phyloP scores from a whole-genome alignment of 1,140 invertebrate genomes.

The Drosophila malerkotliana region DNA sequence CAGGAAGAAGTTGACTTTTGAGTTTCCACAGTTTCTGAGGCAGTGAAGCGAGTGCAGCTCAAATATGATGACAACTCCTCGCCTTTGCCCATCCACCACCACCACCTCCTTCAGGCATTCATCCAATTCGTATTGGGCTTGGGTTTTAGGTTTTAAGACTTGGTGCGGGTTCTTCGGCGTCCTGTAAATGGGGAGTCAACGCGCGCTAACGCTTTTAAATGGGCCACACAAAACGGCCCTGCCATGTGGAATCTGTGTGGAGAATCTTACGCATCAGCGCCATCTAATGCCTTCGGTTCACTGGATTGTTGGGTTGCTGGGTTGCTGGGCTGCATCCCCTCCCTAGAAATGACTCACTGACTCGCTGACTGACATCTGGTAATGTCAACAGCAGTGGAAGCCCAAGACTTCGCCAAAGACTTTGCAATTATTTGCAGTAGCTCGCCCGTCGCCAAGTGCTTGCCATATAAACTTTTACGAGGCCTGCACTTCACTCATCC shows the following conservation, averaged over 20 bases:
- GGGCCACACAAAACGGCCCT: slow-evolving; percentile 43
- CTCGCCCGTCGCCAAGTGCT: slow-evolving; percentile 53
- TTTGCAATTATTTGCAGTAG: slow-evolving; percentile 72
- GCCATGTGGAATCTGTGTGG: slow-evolving; percentile 49
- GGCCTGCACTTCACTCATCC: slow-evolving; percentile 33
- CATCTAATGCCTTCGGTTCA: slow-evolving; percentile 49
- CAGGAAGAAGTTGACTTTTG: slow-evolving; percentile 22
- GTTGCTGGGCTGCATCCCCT: not conserved
- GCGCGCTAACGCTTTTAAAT: slow-evolving; percentile 70
- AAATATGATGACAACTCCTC: slow-evolving; percentile 56
- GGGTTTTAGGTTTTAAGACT: not conserved
- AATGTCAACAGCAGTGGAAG: slow-evolving; percentile 61
- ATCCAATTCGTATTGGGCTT: slow-evolving; percentile 31
- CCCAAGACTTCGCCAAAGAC: slow-evolving; percentile 51
- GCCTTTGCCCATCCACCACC: not conserved
- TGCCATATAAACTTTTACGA: slow-evolving; percentile 68
- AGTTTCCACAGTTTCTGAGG: slow-evolving; percentile 20
- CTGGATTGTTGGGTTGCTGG: slow-evolving; percentile 5
- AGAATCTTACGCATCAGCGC: slow-evolving; percentile 53
- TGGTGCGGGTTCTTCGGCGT: not conserved
- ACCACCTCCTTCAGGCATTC: not conserved
- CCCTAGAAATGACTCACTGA: slow-evolving; percentile 22
- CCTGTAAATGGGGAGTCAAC: slow-evolving; percentile 9
- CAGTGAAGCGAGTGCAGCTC: slow-evolving; percentile 56
- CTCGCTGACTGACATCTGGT: slow-evolving; percentile 40